A percentile compares a stretch with the other conserved stretches of the same genome.
These are phyloP conservation scores for Platysteira castanea DNA, from an alignment of 2,113 vertebrate species.

Conservation along the genomic window DNA sequence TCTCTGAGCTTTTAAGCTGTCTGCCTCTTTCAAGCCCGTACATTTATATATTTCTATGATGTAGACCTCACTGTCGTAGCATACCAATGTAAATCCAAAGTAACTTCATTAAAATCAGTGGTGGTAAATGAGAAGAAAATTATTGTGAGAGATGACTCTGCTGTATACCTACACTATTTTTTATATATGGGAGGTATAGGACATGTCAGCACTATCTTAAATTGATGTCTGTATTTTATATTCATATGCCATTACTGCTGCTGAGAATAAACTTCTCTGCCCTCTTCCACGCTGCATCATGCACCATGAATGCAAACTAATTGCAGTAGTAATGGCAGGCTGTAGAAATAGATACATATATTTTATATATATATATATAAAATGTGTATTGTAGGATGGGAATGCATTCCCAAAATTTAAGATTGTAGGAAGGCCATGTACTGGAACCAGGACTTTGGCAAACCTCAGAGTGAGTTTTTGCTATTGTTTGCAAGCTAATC, in stretches of 20 bases:
- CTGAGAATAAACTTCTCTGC: neutral
- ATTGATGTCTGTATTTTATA: neutral
- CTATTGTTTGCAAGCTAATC: neutral
- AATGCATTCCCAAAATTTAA: neutral
- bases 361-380: no score
- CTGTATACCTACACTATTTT: neutral
- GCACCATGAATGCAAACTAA: neutral
- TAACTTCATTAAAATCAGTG: conserved; percentile 14
- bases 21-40: neutral
- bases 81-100: conserved; percentile 2
- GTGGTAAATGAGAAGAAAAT: neutral
- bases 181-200: neutral
- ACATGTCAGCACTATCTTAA: neutral
- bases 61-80: neutral
- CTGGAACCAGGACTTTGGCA: neutral
- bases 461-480: neutral
- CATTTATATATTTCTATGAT: neutral
- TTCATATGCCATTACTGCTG: neutral
- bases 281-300: neutral
- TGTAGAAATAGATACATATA: neutral
- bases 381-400: neutral
- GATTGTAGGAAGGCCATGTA: neutral
- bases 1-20: neutral
- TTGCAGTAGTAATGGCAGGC: neutral
- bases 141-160: neutral